phyloP scores from a whole-genome alignment of 2,797 vertebrate species.

The Propithecus deckenii region DNA sequence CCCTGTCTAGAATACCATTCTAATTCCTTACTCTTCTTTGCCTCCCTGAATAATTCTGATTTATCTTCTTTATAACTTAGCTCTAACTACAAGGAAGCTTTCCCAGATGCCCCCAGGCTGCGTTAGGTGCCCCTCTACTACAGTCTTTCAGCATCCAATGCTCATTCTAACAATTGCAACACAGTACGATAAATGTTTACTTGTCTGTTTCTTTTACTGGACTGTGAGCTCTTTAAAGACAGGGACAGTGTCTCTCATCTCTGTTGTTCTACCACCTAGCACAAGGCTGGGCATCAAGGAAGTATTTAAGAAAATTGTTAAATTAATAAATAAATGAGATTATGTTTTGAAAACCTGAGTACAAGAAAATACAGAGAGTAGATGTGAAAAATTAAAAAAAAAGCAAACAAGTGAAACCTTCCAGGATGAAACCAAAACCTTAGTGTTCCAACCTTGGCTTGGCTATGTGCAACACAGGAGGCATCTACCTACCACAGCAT shows the following conservation, averaged over 20 bases:
- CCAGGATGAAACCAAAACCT: neutral
- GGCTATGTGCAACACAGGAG: neutral
- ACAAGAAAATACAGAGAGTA: neutral
- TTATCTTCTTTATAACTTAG: neutral
- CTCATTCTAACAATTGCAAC: neutral
- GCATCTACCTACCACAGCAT: too few relatives aligned
- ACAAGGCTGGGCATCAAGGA: neutral
- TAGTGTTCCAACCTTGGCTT: neutral
- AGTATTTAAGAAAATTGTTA: neutral
- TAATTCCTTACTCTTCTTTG: neutral
- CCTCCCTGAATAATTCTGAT: neutral
- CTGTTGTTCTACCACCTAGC: neutral
- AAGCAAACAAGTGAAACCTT: neutral
- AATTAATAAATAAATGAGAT: neutral
- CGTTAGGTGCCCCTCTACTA: neutral
- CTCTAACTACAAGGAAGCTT: neutral
- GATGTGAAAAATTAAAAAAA: neutral
- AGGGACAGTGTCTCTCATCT: neutral
- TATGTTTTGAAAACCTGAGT: neutral
- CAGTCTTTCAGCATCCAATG: neutral
- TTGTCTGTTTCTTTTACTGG: neutral
- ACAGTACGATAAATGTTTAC: rapidly evolving
- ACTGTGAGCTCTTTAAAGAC: neutral
- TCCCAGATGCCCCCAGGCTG: neutral
- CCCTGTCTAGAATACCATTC: neutral